Evolutionary conservation across 2,113 vertebrate genomes (phyloP), one percentile per base, ranked within the genome.

Genomic region (Emydura subglobosa): DNA sequence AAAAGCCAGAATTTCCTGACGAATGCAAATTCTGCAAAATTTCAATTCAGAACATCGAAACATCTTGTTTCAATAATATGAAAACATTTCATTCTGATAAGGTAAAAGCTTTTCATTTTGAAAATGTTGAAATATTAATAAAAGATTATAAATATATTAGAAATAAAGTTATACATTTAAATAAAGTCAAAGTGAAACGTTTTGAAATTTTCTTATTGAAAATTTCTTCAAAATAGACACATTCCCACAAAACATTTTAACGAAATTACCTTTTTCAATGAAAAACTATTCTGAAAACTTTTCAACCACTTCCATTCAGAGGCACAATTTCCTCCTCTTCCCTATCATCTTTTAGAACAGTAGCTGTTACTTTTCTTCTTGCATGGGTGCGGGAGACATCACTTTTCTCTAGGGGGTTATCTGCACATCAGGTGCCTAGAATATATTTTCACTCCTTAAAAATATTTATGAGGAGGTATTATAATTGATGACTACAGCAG

Each of bases 281-380:
- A 24, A 59, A 59, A 59, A 29, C 54, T 53, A 55, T 55, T 42
- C 54, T 4, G 29, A 6, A 94, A 51, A 14, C 1, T 10, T 7
- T 76, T 2, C 0, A 2, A 72, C 4, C 2, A 17, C 2, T 55
- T 86, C 61, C 39, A 83, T 34, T 53, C 44, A 47, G 25, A 81
- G 1, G 5, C 1, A 76, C 2, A 14, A 88, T 44, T 88, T 1
- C 25, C 8, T 57, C 3, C 61, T 25, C 1, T 12, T 82, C 68
- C 54, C 6, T 14, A 39, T 1, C 4, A 65, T 59, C 19, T 82
- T 84, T 74, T 76, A 21, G 13, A 54, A 84, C 82, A 2, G 7
- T 6, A 84, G 34, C 29, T 39, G 21, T 3, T 31, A 59, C 2
- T 51, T 53, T 21, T 51, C 9, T 12, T 5, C 4, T 59, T 74